These are phyloP conservation scores for Hypotaenidia philippensis DNA, from an alignment of 2,797 vertebrate genomes.

Conservation along the genomic window DNA sequence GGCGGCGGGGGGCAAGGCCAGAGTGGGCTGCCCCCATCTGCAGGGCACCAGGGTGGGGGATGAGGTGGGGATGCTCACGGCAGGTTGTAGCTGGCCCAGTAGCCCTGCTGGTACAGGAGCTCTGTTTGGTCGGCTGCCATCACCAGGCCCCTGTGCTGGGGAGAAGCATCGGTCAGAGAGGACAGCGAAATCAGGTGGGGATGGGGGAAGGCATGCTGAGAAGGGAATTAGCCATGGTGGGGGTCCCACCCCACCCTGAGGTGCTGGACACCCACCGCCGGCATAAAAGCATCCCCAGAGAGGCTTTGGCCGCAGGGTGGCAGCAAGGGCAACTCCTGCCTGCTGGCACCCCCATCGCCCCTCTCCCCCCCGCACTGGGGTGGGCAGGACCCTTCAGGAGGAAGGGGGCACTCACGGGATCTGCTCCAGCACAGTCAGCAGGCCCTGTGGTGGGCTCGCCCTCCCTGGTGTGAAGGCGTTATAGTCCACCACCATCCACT, in stretches of 20 bases:
- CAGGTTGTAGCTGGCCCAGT: conserved; percentile 97
- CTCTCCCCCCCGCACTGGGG: rapidly evolving
- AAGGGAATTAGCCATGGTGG: background rate
- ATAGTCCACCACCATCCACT: conserved; percentile 98
- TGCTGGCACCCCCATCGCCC: rapidly evolving
- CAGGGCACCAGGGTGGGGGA: rapidly evolving
- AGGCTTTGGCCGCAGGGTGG: background rate
- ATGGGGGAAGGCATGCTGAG: rapidly evolving
- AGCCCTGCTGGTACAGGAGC: conserved; percentile 87
- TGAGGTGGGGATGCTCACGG: conserved; percentile 81
- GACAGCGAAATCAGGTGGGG: rapidly evolving
- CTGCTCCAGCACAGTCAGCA: conserved; percentile 93
- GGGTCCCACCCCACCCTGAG: background rate
- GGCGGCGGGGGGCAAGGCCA: rapidly evolving
- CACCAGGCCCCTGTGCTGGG: conserved; percentile 83
- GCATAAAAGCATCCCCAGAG: background rate
- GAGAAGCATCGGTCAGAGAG: background rate
- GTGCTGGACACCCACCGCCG: background rate
- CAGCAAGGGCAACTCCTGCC: background rate
- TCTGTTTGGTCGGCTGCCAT: conserved; percentile 84
- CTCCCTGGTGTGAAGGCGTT: conserved; percentile 84
- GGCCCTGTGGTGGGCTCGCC: conserved; percentile 29
- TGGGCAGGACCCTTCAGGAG: background rate
- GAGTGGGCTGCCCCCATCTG: rapidly evolving
- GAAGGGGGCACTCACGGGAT: conserved; percentile 87